These are phyloP conservation scores for Holocentrus rufus DNA, from an alignment of 2,797 vertebrate species.

Conservation along the genomic window DNA sequence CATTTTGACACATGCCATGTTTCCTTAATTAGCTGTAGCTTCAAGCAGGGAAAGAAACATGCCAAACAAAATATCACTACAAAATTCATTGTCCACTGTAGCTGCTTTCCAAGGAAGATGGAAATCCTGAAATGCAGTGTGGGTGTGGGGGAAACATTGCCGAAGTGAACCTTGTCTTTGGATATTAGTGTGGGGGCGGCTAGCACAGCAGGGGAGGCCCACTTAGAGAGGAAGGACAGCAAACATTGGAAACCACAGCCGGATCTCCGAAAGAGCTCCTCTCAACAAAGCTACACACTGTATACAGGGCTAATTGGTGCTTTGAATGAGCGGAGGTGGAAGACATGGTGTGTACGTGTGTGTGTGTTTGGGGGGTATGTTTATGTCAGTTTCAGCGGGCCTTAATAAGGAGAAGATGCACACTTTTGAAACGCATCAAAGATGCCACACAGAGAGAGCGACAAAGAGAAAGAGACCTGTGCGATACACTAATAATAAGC, in stretches of 20 bases:
- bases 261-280: no score
- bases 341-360: background rate
- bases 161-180: no score
- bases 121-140: background rate
- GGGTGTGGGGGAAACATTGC: no score
- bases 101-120: background rate
- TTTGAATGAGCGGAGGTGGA: no score
- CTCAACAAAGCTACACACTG: no score
- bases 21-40: no score
- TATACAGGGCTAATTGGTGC: no score
- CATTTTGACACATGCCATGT: no score
- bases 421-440: background rate
- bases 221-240: slow-evolving; percentile 6
- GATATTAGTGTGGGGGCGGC: background rate
- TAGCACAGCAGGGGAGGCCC: slow-evolving; percentile 1
- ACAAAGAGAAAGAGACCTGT: background rate
- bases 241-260: background rate
- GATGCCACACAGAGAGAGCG: background rate
- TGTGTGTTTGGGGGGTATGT: background rate
- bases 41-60: no score
- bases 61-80: background rate
- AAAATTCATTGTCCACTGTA: background rate
- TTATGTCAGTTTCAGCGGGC: background rate
- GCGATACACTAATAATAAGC: slow-evolving; percentile 2
- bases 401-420: background rate